phyloP scores from a whole-genome alignment of 2,797 vertebrate species.

The Crenichthys baileyi region DNA sequence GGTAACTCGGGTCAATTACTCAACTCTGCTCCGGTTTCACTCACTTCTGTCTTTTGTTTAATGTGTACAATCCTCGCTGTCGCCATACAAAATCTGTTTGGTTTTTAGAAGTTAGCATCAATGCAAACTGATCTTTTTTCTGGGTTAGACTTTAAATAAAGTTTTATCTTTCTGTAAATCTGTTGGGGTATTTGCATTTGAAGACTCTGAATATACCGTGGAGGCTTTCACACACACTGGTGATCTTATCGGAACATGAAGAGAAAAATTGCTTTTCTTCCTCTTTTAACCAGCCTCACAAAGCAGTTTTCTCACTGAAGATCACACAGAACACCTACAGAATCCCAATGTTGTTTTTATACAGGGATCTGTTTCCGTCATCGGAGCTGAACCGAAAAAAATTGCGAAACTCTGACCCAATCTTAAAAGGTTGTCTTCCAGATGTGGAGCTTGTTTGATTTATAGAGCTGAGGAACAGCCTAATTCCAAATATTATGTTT shows the following conservation, averaged over 20 bases:
- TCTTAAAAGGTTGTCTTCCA: not conserved
- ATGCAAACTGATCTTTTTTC: not conserved
- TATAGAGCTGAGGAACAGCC: no score
- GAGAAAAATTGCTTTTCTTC: not conserved
- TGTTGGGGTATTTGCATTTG: not conserved
- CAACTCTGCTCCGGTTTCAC: slow-evolving; percentile 14
- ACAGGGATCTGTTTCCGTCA: not conserved
- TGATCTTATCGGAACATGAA: not conserved
- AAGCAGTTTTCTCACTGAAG: slow-evolving; percentile 6
- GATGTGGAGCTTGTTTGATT: not conserved
- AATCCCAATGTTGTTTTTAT: not conserved
- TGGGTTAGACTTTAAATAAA: not conserved
- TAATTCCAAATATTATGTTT: not conserved
- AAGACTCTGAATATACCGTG: not conserved
- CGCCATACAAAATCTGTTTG: no score
- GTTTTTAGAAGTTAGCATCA: not conserved
- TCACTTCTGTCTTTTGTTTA: slow-evolving; percentile 4
- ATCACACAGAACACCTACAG: slow-evolving; percentile 2
- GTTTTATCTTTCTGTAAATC: not conserved
- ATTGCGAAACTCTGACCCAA: not conserved
- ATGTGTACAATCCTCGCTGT: no score
- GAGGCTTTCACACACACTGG: not conserved
- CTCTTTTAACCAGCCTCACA: not conserved
- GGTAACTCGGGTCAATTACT: slow-evolving; percentile 72
- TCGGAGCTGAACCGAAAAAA: not conserved